These are phyloP conservation scores for Pangasianodon gigas DNA, from an alignment of 2,113 vertebrate genomes.

Conservation along the genomic window DNA sequence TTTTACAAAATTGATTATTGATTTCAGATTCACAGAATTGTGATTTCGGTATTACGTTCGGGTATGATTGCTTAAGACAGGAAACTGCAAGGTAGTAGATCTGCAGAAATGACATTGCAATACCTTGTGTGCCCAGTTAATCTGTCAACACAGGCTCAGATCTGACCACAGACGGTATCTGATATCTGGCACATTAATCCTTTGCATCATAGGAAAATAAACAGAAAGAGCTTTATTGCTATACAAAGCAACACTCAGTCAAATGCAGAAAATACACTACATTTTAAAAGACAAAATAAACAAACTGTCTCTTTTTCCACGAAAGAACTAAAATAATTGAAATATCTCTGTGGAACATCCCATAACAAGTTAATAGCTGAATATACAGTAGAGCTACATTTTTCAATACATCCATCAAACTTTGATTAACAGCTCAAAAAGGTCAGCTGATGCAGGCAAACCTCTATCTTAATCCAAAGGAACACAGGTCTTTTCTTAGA, in stretches of 20 bases:
- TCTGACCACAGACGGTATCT: slow-evolving; percentile 22
- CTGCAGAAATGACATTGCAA: background rate
- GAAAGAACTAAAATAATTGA: background rate
- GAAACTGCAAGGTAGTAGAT: background rate
- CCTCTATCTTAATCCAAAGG: background rate
- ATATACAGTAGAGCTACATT: background rate
- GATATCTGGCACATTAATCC: slow-evolving; percentile 15
- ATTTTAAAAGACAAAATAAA: no score
- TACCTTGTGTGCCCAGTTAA: slow-evolving; percentile 24
- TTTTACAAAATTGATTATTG: background rate
- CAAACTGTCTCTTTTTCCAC: background rate
- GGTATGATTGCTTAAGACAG: background rate
- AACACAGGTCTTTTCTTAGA: background rate
- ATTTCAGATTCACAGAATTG: background rate
- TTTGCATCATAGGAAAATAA: background rate
- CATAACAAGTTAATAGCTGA: background rate
- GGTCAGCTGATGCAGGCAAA: background rate
- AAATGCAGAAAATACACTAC: background rate
- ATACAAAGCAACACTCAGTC: background rate
- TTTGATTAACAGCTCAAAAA: background rate
- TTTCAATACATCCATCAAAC: background rate
- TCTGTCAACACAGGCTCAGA: slow-evolving; percentile 31
- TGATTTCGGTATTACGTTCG: background rate
- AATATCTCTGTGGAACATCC: background rate
- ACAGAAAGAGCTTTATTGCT: slow-evolving; percentile 5